phyloP scores from a whole-genome alignment of 2,113 vertebrate species.

The Circaetus gallicus region DNA sequence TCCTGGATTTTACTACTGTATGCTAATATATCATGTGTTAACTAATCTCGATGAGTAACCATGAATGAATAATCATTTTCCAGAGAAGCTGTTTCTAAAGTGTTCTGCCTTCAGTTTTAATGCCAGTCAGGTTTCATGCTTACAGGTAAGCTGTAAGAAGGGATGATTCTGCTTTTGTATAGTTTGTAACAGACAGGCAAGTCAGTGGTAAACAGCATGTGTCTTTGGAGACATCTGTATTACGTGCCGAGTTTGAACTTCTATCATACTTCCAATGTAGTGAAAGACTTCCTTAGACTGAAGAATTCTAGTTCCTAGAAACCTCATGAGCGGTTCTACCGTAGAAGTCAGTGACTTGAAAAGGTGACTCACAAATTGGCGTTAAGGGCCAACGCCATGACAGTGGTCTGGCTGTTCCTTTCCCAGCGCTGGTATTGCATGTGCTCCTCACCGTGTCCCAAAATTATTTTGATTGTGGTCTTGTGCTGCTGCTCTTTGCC shows the following conservation, averaged over 20 bases:
- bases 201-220: not conserved
- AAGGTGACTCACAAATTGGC: not conserved
- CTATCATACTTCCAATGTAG: not conserved
- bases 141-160: not conserved
- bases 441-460: not conserved
- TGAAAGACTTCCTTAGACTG: not conserved
- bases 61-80: not conserved
- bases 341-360: not conserved
- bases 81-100: not conserved
- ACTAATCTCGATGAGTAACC: not conserved
- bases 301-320: not conserved
- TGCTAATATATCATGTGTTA: not conserved
- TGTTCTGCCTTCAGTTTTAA: not conserved
- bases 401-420: not conserved
- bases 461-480: not conserved
- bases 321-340: not conserved
- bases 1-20: not conserved
- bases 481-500: not conserved
- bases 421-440: not conserved
- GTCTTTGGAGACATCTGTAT: not conserved
- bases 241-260: rapidly evolving
- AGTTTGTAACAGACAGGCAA: not conserved
- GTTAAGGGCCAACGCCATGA: not conserved
- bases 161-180: not conserved
- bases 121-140: not conserved